These are phyloP conservation scores for Diachasma alloeum DNA, from an alignment of 1,140 invertebrate genomes.

Conservation along the genomic window DNA sequence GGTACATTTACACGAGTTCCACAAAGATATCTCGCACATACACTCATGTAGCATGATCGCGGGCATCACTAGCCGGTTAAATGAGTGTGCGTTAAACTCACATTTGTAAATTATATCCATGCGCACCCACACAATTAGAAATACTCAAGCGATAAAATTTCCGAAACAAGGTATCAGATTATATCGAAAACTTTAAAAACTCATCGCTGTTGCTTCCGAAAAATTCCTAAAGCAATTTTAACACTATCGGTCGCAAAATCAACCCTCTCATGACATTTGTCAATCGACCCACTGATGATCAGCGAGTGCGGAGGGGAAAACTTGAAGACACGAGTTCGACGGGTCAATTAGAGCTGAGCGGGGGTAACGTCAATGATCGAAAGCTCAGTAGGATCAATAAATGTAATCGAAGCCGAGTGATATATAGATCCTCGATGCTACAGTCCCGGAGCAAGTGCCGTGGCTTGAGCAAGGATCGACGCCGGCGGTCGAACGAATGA, in stretches of 20 bases:
- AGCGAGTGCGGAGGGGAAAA: too few relatives aligned
- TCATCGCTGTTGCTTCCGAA: neutral
- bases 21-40: neutral
- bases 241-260: neutral
- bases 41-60: too few relatives aligned
- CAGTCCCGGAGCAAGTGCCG: slow-evolving; percentile 16
- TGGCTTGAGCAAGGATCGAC: slow-evolving; percentile 13
- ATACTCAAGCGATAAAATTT: neutral
- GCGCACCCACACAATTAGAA: neutral
- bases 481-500: neutral
- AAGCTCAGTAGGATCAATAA: too few relatives aligned
- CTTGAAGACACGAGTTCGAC: too few relatives aligned
- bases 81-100: neutral
- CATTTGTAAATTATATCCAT: neutral
- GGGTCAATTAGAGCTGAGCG: too few relatives aligned
- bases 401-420: neutral
- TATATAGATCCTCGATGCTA: neutral
- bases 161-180: neutral
- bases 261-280: neutral
- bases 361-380: too few relatives aligned
- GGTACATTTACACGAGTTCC: neutral
- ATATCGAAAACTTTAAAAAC: neutral
- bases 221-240: neutral
- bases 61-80: neutral
- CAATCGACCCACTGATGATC: too few relatives aligned